Evolutionary conservation across 2,113 vertebrate species (phyloP), one percentile per base, ranked within the genome.

Genomic region (Siphamia tubifer): DNA sequence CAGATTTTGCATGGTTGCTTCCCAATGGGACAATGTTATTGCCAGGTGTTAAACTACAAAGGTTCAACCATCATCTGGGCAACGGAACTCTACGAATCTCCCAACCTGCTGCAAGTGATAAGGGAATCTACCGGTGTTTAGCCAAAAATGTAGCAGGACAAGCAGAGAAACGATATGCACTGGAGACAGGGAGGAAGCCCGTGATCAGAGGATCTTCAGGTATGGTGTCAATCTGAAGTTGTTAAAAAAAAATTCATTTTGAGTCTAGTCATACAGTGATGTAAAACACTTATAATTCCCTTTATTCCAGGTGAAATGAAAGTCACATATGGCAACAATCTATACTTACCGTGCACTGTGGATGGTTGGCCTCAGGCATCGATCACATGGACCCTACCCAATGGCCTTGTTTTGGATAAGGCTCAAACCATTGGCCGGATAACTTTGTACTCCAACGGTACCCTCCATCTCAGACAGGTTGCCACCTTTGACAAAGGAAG

Each of bases 101-200:
- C 15, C 86, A 71, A n/a, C 82, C 89, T 0, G 57, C 44, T 28
- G 48, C 81, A 47, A 61, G 36, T 48, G 93, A 94, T 66, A 93
- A 92, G 71, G 93, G 92, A 45, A 87, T 92, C 3, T 94, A 92
- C 79, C 78, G 91, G 10, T 94, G 93, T 58, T 48, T 93, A 2
- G 93, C 90, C 11, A 93, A 85, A 70, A 94, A 94, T 66, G 77
- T 90, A 36, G 93, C 92, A n/a, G 93, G 93, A 53, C 91, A 92
- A 84, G 90, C 87, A 0, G 93, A 94, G 68, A 94, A 94, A 73
- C 82, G 87, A 0, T 93, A 90, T 15, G 60, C 89, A 4, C 69
- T 94, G 51, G 91, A 93, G 57, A 78, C 80, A 7, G 93, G 92
- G 24, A 84, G 84, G 10, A 94, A 91, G 48, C 92, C 93, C 11